These are phyloP conservation scores for Bombus sylvicola DNA, from an alignment of 1,140 invertebrate species.

Conservation along the genomic window DNA sequence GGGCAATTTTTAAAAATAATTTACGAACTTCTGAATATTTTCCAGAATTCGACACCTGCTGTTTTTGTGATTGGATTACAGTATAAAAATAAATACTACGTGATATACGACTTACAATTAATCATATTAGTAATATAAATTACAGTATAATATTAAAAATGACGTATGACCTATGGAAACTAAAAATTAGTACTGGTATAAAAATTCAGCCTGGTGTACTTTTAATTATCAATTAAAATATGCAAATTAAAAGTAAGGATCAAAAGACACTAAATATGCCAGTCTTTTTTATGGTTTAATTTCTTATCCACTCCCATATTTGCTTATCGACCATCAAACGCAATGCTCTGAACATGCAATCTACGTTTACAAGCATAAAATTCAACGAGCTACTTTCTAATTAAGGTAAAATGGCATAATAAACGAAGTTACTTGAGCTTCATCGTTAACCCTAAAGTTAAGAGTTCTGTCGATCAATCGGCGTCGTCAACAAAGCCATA, in stretches of 20 bases:
- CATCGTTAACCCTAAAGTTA: slow-evolving; percentile 17
- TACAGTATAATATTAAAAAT: background rate
- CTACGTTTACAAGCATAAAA: background rate
- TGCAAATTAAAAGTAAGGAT: background rate
- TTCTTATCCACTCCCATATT: background rate
- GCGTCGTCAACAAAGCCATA: slow-evolving; percentile 60
- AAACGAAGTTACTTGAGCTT: slow-evolving; percentile 40
- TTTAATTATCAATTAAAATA: background rate
- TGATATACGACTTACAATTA: background rate
- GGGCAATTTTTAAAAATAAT: background rate
- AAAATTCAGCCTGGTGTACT: background rate
- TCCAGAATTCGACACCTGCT: background rate
- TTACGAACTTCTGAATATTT: background rate
- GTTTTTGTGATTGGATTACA: background rate
- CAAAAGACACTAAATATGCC: background rate
- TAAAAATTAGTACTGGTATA: background rate
- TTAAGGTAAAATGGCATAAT: slow-evolving; percentile 52
- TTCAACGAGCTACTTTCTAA: slow-evolving; percentile 23
- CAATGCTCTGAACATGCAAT: background rate
- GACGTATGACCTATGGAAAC: background rate
- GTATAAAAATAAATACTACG: background rate
- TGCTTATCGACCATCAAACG: too few relatives aligned
- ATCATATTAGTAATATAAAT: background rate
- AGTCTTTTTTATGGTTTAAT: background rate
- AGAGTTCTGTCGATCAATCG: slow-evolving; percentile 41